phyloP scores from a whole-genome alignment of 2,113 vertebrate genomes.

The Lagopus muta region DNA sequence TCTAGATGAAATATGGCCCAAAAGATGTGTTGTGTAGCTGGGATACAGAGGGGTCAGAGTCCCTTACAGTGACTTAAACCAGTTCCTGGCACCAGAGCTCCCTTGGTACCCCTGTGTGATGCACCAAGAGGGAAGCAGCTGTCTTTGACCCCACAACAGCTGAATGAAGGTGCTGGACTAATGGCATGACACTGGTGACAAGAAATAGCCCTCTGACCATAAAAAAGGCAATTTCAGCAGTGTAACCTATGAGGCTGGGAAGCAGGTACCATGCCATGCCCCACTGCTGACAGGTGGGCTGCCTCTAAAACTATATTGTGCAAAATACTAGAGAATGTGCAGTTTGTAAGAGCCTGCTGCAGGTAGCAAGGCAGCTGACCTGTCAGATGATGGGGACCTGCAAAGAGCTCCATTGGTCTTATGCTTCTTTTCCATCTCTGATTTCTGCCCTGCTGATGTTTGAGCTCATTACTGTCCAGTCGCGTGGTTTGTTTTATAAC shows the following conservation, averaged over 20 bases:
- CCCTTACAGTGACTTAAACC: background rate
- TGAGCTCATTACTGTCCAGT: background rate
- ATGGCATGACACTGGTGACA: background rate
- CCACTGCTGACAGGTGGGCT: background rate
- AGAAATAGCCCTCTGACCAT: background rate
- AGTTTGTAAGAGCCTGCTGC: background rate
- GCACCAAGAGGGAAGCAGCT: background rate
- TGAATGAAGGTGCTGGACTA: background rate
- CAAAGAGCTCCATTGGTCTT: background rate
- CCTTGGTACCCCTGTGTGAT: background rate
- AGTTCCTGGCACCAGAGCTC: background rate
- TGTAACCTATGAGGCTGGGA: background rate
- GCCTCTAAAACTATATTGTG: background rate
- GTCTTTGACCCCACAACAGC: background rate
- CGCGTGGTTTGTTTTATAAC: constrained; percentile 19
- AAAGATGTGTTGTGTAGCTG: background rate
- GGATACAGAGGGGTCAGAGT: background rate
- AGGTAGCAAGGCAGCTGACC: background rate
- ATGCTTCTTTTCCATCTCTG: background rate
- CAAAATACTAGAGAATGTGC: background rate
- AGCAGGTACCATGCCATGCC: background rate
- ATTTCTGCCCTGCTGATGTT: background rate
- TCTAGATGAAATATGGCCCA: background rate
- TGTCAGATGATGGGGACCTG: background rate
- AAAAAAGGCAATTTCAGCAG: background rate